Conservation (phyloP, 2,888 invertebrate genomes). For the Trissolcus brochymenae region DNA sequence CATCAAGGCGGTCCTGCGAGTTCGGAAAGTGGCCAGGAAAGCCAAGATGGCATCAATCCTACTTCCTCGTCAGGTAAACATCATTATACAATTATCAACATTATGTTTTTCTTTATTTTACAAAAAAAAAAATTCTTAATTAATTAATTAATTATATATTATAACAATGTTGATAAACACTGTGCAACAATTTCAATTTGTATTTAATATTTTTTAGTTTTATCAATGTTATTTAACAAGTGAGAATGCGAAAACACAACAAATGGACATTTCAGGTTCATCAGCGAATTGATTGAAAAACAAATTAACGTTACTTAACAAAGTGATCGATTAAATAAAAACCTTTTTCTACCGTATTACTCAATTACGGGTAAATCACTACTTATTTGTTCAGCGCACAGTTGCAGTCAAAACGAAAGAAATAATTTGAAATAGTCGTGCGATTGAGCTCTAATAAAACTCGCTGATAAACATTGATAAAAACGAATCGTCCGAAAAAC, state of each 20-base stretch:
- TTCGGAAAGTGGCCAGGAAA: slow-evolving; percentile 74
- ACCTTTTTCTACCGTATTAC: slow-evolving; percentile 17
- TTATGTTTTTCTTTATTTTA: too few relatives aligned
- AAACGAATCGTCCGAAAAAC: slow-evolving; percentile 9
- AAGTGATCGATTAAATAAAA: slow-evolving; percentile 24
- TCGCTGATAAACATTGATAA: slow-evolving; percentile 12
- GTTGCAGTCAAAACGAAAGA: slow-evolving; percentile 11
- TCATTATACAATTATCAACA: not conserved
- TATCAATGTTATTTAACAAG: too few relatives aligned
- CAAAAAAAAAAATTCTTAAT: too few relatives aligned
- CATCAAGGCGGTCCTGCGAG: slow-evolving; percentile 73
- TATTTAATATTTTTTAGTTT: too few relatives aligned
- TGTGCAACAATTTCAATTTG: too few relatives aligned
- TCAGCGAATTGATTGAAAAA: slow-evolving; percentile 6
- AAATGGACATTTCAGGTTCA: not conserved
- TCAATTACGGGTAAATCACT: slow-evolving; percentile 21
- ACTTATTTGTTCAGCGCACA: slow-evolving; percentile 17
- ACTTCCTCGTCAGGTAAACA: slow-evolving; percentile 69
- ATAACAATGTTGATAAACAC: too few relatives aligned
- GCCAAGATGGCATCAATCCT: slow-evolving; percentile 74
- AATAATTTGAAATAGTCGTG: slow-evolving; percentile 11
- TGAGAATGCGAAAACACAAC: too few relatives aligned
- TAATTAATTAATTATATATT: too few relatives aligned
- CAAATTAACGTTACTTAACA: slow-evolving; percentile 19
- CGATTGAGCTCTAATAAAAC: slow-evolving; percentile 21